A percentile compares a stretch with the other conserved stretches of the same genome.
These are phyloP conservation scores for Listronotus oregonensis DNA, from an alignment of 1,140 invertebrate genomes.

Conservation along the genomic window DNA sequence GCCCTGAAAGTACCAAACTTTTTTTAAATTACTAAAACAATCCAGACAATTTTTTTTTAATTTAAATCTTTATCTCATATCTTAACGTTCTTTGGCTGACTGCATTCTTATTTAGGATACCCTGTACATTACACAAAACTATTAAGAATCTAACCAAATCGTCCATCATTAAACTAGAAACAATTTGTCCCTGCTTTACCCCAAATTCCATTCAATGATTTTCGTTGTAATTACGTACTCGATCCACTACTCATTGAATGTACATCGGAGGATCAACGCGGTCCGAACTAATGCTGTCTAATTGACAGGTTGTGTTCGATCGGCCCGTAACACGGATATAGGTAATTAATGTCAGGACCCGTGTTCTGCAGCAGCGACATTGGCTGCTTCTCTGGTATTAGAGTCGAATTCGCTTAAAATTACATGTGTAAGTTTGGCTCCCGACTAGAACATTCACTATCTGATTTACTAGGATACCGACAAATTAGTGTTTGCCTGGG, in stretches of 20 bases:
- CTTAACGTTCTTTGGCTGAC: too few relatives aligned
- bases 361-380: slow-evolving; percentile 48
- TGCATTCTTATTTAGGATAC: too few relatives aligned
- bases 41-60: too few relatives aligned
- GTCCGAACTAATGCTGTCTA: slow-evolving; percentile 53
- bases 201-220: slow-evolving; percentile 9
- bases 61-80: too few relatives aligned
- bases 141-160: background rate
- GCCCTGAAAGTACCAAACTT: too few relatives aligned
- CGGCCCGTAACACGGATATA: slow-evolving; percentile 56
- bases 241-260: slow-evolving; percentile 2
- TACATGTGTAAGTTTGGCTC: slow-evolving; percentile 47
- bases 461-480: slow-evolving; percentile 38
- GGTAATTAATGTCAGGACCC: slow-evolving; percentile 57
- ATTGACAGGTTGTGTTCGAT: slow-evolving; percentile 57
- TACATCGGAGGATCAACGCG: slow-evolving; percentile 11
- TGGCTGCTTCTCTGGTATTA: slow-evolving; percentile 35
- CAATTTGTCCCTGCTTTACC: background rate
- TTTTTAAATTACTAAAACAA: too few relatives aligned
- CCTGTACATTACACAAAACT: too few relatives aligned
- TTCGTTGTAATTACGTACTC: slow-evolving; percentile 17
- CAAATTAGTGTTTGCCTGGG: slow-evolving; percentile 30
- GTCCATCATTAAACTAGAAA: slow-evolving; percentile 4
- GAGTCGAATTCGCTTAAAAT: slow-evolving; percentile 46
- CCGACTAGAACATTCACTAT: slow-evolving; percentile 39